A percentile compares a stretch with the other conserved stretches of the same genome.
These are phyloP conservation scores for Oncorhynchus tshawytscha DNA, from an alignment of 2,113 vertebrate genomes.

Conservation along the genomic window DNA sequence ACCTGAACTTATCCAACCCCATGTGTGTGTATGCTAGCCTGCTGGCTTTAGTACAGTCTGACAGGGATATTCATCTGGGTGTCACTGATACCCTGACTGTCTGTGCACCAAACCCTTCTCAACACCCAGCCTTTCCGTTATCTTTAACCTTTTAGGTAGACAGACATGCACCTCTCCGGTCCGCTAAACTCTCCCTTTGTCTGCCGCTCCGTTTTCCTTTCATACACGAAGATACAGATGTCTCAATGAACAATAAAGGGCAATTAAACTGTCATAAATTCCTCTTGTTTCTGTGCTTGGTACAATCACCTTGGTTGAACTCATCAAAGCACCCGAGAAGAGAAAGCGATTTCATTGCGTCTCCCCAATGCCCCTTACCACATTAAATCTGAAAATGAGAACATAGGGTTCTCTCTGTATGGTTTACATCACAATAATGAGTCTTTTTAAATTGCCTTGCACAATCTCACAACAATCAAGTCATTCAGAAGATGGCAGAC, in stretches of 20 bases:
- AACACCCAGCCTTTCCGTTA: conserved; percentile 8
- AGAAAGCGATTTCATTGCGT: conserved; percentile 26
- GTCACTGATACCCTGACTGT: conserved; percentile 8
- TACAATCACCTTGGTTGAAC: conserved; percentile 42
- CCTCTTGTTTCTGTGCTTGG: conserved; percentile 25
- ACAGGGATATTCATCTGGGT: neutral
- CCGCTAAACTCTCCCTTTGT: neutral
- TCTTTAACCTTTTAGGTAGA: conserved; percentile 11
- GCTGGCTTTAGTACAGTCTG: conserved; percentile 9
- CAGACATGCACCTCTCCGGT: neutral
- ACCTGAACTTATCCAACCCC: neutral
- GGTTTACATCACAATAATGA: conserved; percentile 51
- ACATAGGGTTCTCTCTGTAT: conserved; percentile 34
- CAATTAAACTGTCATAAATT: conserved; percentile 17
- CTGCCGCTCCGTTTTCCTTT: conserved; percentile 19
- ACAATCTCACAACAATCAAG: conserved; percentile 27
- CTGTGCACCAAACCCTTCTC: neutral
- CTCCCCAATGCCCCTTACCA: conserved; percentile 13
- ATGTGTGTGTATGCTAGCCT: neutral
- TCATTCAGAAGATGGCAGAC: conserved; percentile 24
- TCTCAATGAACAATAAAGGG: conserved; percentile 33
- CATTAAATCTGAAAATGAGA: conserved; percentile 47
- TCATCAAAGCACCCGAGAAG: conserved; percentile 41
- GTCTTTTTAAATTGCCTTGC: conserved; percentile 47
- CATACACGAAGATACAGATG: conserved; percentile 7